phyloP scores from a whole-genome alignment of 1,140 invertebrate genomes.

The Sycophaga agraensis region DNA sequence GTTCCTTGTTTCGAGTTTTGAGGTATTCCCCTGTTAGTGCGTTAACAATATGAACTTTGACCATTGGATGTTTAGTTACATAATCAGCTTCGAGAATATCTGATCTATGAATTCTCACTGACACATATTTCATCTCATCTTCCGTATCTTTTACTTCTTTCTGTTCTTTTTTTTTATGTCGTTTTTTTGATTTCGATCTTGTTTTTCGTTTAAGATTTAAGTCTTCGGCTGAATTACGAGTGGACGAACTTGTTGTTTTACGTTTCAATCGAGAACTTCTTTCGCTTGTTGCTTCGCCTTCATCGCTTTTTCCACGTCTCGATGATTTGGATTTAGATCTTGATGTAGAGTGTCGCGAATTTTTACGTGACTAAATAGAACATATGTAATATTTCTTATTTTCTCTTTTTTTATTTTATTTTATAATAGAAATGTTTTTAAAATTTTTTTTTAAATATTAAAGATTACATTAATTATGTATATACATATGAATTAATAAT shows the following conservation, averaged over 20 bases:
- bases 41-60: slow-evolving; percentile 51
- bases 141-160: background rate
- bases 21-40: slow-evolving; percentile 45
- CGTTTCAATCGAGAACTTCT: slow-evolving; percentile 25
- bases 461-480: too few relatives aligned
- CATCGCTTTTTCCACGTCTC: background rate
- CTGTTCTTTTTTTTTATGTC: slow-evolving; percentile 30
- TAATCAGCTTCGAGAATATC: slow-evolving; percentile 48
- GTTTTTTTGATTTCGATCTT: slow-evolving; percentile 22
- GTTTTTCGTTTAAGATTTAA: background rate
- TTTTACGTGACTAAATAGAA: background rate
- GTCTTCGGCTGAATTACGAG: slow-evolving; percentile 24
- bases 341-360: background rate
- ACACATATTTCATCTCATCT: slow-evolving; percentile 38
- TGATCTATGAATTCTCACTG: slow-evolving; percentile 43
- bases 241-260: slow-evolving; percentile 26
- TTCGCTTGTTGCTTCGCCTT: background rate
- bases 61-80: slow-evolving; percentile 50
- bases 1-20: slow-evolving; percentile 24
- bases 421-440: too few relatives aligned
- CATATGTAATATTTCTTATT: too few relatives aligned
- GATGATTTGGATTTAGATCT: slow-evolving; percentile 7
- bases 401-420: too few relatives aligned
- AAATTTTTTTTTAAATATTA: too few relatives aligned
- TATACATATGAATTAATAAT: too few relatives aligned